Base-by-base conservation (phyloP, 2,113 vertebrate genomes). In the Deroptyus accipitrinus region DNA sequence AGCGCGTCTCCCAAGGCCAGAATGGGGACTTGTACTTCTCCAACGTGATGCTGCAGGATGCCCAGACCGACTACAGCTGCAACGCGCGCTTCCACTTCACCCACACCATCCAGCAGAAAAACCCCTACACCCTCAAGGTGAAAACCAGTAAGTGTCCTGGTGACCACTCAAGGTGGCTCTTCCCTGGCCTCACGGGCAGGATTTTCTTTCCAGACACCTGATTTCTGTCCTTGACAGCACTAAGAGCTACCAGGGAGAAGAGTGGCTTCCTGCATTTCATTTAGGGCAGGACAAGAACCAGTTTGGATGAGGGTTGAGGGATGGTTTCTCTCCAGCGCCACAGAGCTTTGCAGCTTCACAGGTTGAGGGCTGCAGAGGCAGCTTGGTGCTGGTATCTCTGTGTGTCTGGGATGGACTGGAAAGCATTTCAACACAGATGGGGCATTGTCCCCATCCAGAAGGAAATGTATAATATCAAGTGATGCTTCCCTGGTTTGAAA, bases 51-150 rank as follows among this genome's bases (percentile, higher is more conserved):
- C 97, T 98, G 19, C 98, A 98, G 92, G 99, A 99, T 11, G 98
- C 98, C 66, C 97, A 97, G 72, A 99, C 98, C 0, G 99, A 99
- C 98, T 99, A 99, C 98, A 99, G 99, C 98, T 99, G 99, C 97
- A 99, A 99, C 0, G 99, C 99, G 0, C 99, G 99, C 66, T 99
- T 99, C 97, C 98, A 97, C 83, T 99, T 99, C 97, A 99, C 99
- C 35, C 99, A 99, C 97, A 99, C 99, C 96, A 99, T 99, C 94
- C 99, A 99, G 97, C 99, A 99, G 98, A 99, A 99, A 95, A 99
- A 99, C 94, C 99, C 99, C 12, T 99, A 98, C 97, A 99, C 97
- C 41, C 99, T 99, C 96, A 99, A 98, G 98, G 98, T 99, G 82
- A 98, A 98, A 73, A 98, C 98, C 96, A 99, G 99, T 99, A 98